A percentile compares a stretch with the other conserved stretches of the same genome.
These are phyloP conservation scores for Piscicola geometra DNA, from an alignment of 2,888 invertebrate species.

Conservation along the genomic window DNA sequence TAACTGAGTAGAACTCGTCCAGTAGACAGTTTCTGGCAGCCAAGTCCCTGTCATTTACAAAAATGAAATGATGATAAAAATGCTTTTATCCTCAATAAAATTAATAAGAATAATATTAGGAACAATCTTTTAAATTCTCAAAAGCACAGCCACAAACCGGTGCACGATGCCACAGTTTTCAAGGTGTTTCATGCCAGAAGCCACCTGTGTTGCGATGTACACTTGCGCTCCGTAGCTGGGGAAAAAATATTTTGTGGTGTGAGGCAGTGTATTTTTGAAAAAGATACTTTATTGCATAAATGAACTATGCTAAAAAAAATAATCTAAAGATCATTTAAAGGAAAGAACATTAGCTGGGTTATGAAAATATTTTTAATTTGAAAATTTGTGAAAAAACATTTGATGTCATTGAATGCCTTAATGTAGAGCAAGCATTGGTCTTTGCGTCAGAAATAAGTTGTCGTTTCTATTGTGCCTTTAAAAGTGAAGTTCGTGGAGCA, in stretches of 20 bases:
- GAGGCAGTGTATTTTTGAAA: background rate
- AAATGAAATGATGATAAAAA: constrained; percentile 2
- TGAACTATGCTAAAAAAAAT: background rate
- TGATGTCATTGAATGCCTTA: no score
- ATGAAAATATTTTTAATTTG: no score
- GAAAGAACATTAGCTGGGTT: background rate
- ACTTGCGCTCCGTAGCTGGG: constrained; percentile 74
- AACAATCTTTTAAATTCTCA: background rate
- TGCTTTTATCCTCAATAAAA: constrained; percentile 1
- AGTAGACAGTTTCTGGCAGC: constrained; percentile 81
- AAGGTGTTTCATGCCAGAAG: constrained; percentile 83
- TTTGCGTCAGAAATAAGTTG: no score
- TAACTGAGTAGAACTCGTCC: constrained; percentile 69
- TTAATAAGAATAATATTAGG: background rate
- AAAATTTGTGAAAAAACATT: no score
- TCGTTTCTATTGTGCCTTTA: no score
- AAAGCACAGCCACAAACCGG: constrained; percentile 46
- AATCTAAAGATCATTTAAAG: background rate
- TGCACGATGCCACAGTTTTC: constrained; percentile 84
- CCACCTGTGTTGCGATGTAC: constrained; percentile 77
- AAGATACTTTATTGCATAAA: background rate
- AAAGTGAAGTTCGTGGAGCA: no score
- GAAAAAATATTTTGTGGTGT: background rate
- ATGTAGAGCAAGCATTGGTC: no score
- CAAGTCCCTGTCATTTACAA: constrained; percentile 63